Conservation (phyloP, 2,113 vertebrate species). For the Caretta caretta region DNA sequence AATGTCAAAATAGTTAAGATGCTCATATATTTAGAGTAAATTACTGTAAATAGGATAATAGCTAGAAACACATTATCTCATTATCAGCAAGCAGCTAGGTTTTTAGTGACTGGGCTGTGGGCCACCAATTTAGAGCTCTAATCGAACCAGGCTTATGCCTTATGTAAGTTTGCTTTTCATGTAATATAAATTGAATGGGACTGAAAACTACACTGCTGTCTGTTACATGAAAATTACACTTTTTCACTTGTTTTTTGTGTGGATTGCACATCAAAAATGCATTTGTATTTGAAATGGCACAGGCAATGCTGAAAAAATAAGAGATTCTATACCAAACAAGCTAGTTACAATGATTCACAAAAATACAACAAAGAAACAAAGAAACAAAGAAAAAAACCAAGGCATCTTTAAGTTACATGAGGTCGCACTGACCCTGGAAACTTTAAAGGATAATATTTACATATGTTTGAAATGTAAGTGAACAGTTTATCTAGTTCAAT, state of each 20-base stretch:
- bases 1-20: conserved; percentile 56
- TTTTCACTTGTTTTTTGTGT: conserved; percentile 21
- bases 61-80: conserved; percentile 42
- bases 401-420: neutral
- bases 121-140: conserved; percentile 69
- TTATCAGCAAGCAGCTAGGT: conserved; percentile 55
- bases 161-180: conserved; percentile 54
- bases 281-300: neutral
- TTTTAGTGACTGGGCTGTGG: conserved; percentile 59
- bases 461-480: neutral
- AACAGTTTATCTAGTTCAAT: neutral
- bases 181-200: conserved; percentile 55
- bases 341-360: conserved; percentile 51
- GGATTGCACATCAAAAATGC: neutral
- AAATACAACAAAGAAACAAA: neutral
- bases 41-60: conserved; percentile 61
- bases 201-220: conserved; percentile 26
- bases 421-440: neutral
- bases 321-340: neutral
- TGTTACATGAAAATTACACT: conserved; percentile 55
- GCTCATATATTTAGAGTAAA: conserved; percentile 67
- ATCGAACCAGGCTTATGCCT: conserved; percentile 6
- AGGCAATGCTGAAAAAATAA: neutral
- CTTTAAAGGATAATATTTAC: neutral
- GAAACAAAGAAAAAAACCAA: conserved; percentile 20